phyloP scores from a whole-genome alignment of 2,797 vertebrate genomes.

The Eulemur albifrons region DNA sequence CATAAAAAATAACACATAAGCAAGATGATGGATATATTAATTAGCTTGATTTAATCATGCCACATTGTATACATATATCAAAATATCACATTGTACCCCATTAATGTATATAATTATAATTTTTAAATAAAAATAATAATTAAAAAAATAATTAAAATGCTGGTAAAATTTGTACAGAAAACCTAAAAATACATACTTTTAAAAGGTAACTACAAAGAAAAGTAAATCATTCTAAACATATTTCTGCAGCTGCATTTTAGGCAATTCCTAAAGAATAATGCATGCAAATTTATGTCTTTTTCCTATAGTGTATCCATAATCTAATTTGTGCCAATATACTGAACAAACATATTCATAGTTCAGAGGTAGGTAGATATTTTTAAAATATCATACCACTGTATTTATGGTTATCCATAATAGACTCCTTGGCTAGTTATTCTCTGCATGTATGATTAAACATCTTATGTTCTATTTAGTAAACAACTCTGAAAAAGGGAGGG shows the following conservation, averaged over 20 bases:
- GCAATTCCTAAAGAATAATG: not conserved
- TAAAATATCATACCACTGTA: not conserved
- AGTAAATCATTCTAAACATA: not conserved
- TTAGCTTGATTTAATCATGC: not conserved
- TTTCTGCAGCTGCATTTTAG: not conserved
- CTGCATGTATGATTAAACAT: not conserved
- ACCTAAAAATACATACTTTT: not conserved
- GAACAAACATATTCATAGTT: not conserved
- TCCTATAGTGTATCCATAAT: not conserved
- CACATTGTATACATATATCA: not conserved
- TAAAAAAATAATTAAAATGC: not conserved
- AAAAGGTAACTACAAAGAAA: slow-evolving; percentile 30
- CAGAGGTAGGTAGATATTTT: not conserved
- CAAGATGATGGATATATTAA: not conserved
- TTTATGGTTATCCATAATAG: not conserved
- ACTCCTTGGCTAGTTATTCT: slow-evolving; percentile 2
- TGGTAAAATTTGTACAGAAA: slow-evolving; percentile 26
- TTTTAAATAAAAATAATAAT: not conserved
- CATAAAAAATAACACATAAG: not conserved
- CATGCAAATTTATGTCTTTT: not conserved
- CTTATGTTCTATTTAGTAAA: not conserved
- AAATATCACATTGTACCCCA: not conserved
- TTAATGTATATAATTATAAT: not conserved
- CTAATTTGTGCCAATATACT: not conserved
- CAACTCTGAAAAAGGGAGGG: not conserved